phyloP scores from a whole-genome alignment of 2,888 invertebrate genomes.

The Stenotaenia linearis region DNA sequence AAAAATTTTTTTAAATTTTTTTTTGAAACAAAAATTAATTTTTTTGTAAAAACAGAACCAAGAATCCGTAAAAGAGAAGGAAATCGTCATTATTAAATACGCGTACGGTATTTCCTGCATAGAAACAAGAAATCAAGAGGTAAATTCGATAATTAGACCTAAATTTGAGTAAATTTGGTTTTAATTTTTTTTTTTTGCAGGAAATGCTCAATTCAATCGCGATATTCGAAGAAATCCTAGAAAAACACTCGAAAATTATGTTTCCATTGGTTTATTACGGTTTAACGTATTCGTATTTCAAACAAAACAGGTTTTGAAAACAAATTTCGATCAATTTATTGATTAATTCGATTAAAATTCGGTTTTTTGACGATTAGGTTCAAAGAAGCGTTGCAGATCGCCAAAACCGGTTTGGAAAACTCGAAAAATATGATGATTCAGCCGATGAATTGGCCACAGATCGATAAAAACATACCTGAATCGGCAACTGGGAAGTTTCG shows the following conservation, averaged over 20 bases:
- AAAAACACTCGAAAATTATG: background rate
- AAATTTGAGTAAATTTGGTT: background rate
- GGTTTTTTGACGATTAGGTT: background rate
- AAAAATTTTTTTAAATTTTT: background rate
- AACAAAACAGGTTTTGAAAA: background rate
- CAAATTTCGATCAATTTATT: too few species aligned
- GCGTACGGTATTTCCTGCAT: background rate
- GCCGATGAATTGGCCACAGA: background rate
- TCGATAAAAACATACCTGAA: background rate
- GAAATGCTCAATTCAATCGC: background rate
- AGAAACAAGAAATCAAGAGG: background rate
- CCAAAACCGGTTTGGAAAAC: background rate
- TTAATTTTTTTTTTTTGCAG: background rate
- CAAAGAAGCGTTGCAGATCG: conserved; percentile 4
- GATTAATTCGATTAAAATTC: too few species aligned
- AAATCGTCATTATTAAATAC: background rate
- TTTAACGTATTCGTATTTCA: background rate
- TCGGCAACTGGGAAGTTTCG: background rate
- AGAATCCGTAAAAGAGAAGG: background rate
- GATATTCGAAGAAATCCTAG: conserved; percentile 15
- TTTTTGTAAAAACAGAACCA: background rate
- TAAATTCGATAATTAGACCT: background rate
- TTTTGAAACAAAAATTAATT: too few species aligned
- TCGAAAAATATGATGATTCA: background rate
- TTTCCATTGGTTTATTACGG: conserved; percentile 22